These are phyloP conservation scores for Luperina nickerlii DNA, from an alignment of 2,888 invertebrate genomes.

Conservation along the genomic window DNA sequence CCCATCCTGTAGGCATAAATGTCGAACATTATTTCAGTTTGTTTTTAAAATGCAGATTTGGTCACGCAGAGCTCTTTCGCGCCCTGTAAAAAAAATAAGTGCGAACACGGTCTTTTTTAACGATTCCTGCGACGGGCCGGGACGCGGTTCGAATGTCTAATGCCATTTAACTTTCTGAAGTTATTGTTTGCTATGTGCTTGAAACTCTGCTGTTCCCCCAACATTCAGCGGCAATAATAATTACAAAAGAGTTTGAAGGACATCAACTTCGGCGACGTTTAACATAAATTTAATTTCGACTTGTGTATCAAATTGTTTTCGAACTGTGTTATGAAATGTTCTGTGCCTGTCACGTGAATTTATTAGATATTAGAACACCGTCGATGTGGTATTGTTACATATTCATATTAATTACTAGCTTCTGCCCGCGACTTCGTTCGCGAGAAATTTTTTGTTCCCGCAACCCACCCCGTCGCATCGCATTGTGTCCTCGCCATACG, in stretches of 20 bases:
- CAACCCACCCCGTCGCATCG: neutral
- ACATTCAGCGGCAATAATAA: constrained; percentile 66
- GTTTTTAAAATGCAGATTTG: constrained; percentile 35
- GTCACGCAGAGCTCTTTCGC: constrained; percentile 28
- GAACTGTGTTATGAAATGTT: constrained; percentile 61
- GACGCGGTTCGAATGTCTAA: constrained; percentile 79
- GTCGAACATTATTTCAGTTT: constrained; percentile 1
- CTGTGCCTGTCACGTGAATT: constrained; percentile 22
- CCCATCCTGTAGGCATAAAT: neutral
- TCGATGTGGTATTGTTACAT: constrained; percentile 7
- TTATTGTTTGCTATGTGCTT: constrained; percentile 78
- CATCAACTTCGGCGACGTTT: constrained; percentile 71
- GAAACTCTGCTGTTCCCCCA: constrained; percentile 54
- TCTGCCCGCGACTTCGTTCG: neutral
- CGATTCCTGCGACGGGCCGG: constrained; percentile 76
- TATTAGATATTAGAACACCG: constrained; percentile 25
- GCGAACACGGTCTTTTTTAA: constrained; percentile 82
- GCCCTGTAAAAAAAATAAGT: constrained; percentile 72
- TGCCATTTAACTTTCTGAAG: constrained; percentile 73
- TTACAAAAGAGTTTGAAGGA: constrained; percentile 72
- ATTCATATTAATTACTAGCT: constrained; percentile 5
- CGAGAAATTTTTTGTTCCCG: neutral
- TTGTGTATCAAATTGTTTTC: constrained; percentile 65
- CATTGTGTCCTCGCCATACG: neutral
- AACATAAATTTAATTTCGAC: constrained; percentile 75